Evolutionary conservation across 2,888 invertebrate genomes (phyloP).

Genomic region (Drepanosiphum platanoidis): DNA sequence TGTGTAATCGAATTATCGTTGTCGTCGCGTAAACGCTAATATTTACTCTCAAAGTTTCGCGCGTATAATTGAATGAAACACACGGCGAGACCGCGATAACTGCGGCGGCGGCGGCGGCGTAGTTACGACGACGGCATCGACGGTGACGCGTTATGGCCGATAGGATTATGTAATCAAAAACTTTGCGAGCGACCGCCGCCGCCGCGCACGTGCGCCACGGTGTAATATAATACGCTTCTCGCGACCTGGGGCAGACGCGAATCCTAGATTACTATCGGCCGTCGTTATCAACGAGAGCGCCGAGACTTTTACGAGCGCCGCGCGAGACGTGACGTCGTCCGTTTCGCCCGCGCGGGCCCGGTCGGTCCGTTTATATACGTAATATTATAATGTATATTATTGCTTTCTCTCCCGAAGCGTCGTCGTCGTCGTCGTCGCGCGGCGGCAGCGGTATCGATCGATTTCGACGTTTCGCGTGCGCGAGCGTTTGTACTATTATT

Average conservation of each 20-base stretch:
- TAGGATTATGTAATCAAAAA: slow-evolving; percentile 45
- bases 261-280: slow-evolving; percentile 38
- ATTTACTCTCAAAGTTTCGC: slow-evolving; percentile 7
- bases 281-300: slow-evolving; percentile 22
- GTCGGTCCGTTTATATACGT: no score
- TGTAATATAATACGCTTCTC: not conserved
- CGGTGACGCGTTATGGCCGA: slow-evolving; percentile 14
- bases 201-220: not conserved
- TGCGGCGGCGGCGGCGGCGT: no score
- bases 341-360: not conserved
- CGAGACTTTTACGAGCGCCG: slow-evolving; percentile 39
- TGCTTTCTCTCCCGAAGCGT: not conserved
- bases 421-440: not conserved
- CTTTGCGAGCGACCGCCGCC: slow-evolving; percentile 17
- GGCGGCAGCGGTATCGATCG: not conserved
- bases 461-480: not conserved
- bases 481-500: not conserved
- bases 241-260: slow-evolving; percentile 4
- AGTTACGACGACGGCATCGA: not conserved
- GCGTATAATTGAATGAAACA: slow-evolving; percentile 14
- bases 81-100: not conserved
- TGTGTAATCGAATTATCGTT: not conserved
- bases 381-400: not conserved
- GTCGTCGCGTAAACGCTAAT: not conserved
- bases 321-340: slow-evolving; percentile 22